Conservation (phyloP, 2,797 vertebrate species). For the Iguana delicatissima region DNA sequence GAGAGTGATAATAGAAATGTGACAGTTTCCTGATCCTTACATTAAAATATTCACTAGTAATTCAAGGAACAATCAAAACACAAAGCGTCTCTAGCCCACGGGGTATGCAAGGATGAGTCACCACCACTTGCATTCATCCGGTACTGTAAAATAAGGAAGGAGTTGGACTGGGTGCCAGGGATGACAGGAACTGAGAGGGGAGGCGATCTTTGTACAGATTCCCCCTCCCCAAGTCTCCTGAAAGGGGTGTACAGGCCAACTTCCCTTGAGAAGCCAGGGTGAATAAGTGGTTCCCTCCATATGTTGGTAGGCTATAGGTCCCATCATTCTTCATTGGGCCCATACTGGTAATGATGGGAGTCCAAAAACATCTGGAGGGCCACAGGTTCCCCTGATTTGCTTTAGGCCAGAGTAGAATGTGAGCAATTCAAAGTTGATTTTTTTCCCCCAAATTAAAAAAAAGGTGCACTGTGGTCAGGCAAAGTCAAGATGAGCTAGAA, state of each 20-base stretch:
- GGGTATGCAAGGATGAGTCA: background rate
- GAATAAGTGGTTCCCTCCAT: background rate
- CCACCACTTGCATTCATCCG: background rate
- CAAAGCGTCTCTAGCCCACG: background rate
- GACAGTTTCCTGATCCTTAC: constrained; percentile 26
- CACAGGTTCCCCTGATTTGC: background rate
- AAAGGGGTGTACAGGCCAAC: background rate
- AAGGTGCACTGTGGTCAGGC: background rate
- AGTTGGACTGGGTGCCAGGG: background rate
- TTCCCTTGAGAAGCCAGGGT: no score
- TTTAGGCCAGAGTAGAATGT: background rate
- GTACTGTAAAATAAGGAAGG: background rate
- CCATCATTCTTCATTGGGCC: background rate
- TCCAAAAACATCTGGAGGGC: background rate
- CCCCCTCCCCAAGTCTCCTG: background rate
- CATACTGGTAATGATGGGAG: background rate
- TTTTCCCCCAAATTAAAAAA: background rate
- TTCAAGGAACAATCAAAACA: background rate
- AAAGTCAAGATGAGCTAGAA: background rate
- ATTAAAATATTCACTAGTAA: background rate
- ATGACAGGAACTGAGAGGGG: background rate
- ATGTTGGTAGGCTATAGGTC: background rate
- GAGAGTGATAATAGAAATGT: constrained; percentile 12
- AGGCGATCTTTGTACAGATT: background rate
- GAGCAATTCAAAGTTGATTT: background rate